Evolutionary conservation across 2,888 invertebrate genomes (phyloP).

Genomic region (Heliconius hortense): DNA sequence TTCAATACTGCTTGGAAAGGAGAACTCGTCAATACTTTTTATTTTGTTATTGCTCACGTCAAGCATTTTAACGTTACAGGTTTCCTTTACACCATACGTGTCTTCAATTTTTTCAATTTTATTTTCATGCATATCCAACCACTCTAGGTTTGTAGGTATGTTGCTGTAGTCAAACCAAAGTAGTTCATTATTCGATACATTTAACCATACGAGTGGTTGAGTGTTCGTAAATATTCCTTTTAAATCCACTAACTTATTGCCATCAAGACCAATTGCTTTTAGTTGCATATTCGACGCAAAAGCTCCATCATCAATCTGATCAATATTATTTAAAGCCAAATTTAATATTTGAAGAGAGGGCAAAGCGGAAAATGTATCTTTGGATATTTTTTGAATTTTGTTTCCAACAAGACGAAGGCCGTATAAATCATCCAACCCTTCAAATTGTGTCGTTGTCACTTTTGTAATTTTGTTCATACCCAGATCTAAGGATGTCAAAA

Average conservation of each 20-base stretch:
- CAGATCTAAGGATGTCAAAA: constrained; percentile 89
- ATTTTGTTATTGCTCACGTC: constrained; percentile 89
- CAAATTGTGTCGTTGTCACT: constrained; percentile 87
- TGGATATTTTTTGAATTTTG: constrained; percentile 88
- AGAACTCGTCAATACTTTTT: constrained; percentile 84
- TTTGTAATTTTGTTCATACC: constrained; percentile 90
- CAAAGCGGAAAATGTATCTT: constrained; percentile 87
- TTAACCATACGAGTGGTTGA: constrained; percentile 89
- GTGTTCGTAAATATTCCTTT: constrained; percentile 89
- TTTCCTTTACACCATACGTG: constrained; percentile 85
- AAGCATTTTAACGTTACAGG: constrained; percentile 87
- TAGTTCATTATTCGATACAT: constrained; percentile 90
- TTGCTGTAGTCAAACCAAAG: constrained; percentile 91
- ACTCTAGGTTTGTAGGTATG: constrained; percentile 88
- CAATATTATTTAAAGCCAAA: constrained; percentile 89
- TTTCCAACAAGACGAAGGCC: constrained; percentile 91
- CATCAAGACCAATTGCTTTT: constrained; percentile 88
- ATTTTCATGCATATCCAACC: constrained; percentile 91
- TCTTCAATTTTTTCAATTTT: constrained; percentile 88
- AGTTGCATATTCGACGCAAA: constrained; percentile 88
- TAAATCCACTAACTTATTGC: constrained; percentile 89
- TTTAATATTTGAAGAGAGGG: constrained; percentile 89
- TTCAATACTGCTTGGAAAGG: constrained; percentile 88
- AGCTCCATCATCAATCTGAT: constrained; percentile 89
- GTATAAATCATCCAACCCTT: constrained; percentile 87